Conservation (phyloP, 2,113 vertebrate genomes). For the Mesocricetus auratus region DNA sequence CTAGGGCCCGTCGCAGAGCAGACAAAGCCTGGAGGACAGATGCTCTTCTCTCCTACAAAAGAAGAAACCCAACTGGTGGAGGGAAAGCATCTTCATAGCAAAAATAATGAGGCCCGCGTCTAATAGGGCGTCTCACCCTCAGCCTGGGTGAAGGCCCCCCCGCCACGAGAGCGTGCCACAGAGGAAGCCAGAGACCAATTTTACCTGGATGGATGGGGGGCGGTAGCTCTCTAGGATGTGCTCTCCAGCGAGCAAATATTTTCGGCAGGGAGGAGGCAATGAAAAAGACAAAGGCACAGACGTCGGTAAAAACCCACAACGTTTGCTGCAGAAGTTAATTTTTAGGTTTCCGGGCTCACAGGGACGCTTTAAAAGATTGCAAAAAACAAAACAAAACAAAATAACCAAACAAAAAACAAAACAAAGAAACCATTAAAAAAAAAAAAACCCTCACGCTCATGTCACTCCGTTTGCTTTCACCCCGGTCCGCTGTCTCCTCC, state of each 20-base stretch:
- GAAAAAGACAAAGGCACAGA: background rate
- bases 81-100: background rate
- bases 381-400: background rate
- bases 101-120: background rate
- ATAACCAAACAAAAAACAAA: too few relatives aligned
- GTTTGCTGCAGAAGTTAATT: background rate
- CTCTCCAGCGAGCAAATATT: background rate
- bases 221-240: too few relatives aligned
- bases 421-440: too few relatives aligned
- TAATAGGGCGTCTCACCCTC: background rate
- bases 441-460: background rate
- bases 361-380: background rate
- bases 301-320: background rate
- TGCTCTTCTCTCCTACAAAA: background rate
- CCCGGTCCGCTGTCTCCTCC: background rate
- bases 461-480: background rate
- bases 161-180: background rate
- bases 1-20: background rate
- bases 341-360: background rate
- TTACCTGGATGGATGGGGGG: background rate
- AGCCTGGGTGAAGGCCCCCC: background rate
- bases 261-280: background rate
- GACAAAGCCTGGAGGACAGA: slow-evolving; percentile 20
- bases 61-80: background rate
- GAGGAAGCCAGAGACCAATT: background rate